Base-by-base conservation (phyloP, 2,113 vertebrate species). In the Chloebia gouldiae region DNA sequence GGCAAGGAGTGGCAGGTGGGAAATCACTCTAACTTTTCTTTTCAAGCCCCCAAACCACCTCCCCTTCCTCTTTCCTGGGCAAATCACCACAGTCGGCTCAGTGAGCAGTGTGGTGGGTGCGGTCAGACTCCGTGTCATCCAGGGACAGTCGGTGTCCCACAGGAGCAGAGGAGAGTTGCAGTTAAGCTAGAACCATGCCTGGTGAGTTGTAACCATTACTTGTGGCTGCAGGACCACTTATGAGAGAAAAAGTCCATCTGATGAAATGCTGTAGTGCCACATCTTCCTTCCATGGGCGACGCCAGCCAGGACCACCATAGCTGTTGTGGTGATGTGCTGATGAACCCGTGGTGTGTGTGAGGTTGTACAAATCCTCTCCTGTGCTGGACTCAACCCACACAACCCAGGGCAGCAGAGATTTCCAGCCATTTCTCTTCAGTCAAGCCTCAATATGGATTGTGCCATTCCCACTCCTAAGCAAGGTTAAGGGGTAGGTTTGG, bases 81-180 rank as follows among this genome's bases (percentile, higher is more conserved):
- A 31, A 40, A 68, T 5, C 31, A 11, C n/a, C 6, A 6, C 57
- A 11, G 30, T 35, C 4, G 1, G 6, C 70, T 47, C 1, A 1
- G 47, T 0, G 7, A 7, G 16, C 1, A 0, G 35, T 13, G 6
- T 0, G 0, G 63, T 14, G 61, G 57, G 59, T 66, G 63, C 78
- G 77, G 12, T 90, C 73, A 90, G 27, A 7, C 19, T 72, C 30
- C 0, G 0, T 33, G 54, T 59, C 63, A 70, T 40, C 84, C 47
- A 40, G 63, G 87, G 81, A 73, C 4, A 73, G 57, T 66, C 0
- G 0, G 10, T 2, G 37, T 91, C 95, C 78, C 11, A 0, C 37
- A 20, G 85, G 81, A 90, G 66, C 35, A 50, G 14, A 37, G 31
- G 71, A 60, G 63, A 83, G 93, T 64, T 90, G 79, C 90, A 94